Conservation (phyloP, 1,140 invertebrate species). For the Drosophila nasuta region DNA sequence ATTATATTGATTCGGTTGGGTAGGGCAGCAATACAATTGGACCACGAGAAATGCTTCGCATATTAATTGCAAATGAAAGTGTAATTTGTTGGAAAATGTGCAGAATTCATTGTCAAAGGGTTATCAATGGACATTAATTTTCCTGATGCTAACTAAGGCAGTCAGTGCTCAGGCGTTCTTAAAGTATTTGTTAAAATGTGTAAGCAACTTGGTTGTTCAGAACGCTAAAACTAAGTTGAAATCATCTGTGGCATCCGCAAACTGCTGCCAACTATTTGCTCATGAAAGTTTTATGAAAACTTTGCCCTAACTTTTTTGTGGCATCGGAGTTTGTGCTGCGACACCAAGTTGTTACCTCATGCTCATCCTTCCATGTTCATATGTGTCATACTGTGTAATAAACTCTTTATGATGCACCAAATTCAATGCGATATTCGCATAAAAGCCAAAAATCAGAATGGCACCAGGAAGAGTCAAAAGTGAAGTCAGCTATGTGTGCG, state of each 20-base stretch:
- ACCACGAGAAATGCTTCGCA: neutral
- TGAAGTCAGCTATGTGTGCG: constrained; percentile 5
- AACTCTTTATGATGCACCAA: constrained; percentile 71
- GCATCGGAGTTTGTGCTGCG: neutral
- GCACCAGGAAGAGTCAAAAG: constrained; percentile 39
- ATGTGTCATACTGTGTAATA: constrained; percentile 32
- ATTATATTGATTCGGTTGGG: neutral
- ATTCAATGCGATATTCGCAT: constrained; percentile 50
- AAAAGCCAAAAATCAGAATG: constrained; percentile 64
- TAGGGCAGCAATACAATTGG: constrained; percentile 5
- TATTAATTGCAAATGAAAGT: neutral
- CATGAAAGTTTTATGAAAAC: constrained; percentile 45
- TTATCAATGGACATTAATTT: too few species aligned
- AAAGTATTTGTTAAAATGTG: constrained; percentile 3
- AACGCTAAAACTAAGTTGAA: constrained; percentile 20
- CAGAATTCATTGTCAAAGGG: too few species aligned
- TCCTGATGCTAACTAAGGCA: too few species aligned
- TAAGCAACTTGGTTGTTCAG: neutral
- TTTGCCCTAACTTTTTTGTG: constrained; percentile 35
- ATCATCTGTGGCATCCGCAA: constrained; percentile 25
- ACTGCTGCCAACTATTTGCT: constrained; percentile 39
- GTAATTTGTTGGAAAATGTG: neutral
- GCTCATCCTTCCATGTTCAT: neutral
- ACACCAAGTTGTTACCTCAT: neutral
- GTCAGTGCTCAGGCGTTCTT: neutral